phyloP scores from a whole-genome alignment of 2,888 invertebrate genomes.

The Dendrolimus houi region DNA sequence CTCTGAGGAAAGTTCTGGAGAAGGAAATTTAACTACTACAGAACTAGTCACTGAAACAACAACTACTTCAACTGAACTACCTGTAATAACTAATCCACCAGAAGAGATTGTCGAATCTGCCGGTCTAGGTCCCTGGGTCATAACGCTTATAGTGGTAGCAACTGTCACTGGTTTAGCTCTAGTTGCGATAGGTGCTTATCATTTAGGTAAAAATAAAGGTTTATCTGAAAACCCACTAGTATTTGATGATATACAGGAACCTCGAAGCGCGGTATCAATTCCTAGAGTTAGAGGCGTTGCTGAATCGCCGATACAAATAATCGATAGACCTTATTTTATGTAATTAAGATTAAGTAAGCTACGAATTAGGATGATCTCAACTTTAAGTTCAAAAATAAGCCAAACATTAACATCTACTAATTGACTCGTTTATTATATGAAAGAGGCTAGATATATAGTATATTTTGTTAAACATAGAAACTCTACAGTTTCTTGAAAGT shows the following conservation, averaged over 20 bases:
- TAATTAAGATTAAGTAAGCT: neutral
- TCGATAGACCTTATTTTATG: neutral
- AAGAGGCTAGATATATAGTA: too few relatives aligned
- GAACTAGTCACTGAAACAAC: neutral
- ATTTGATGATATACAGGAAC: conserved; percentile 14
- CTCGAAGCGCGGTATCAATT: conserved; percentile 16
- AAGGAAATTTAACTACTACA: neutral
- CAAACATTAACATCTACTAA: too few relatives aligned
- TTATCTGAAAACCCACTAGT: conserved; percentile 3
- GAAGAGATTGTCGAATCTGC: neutral
- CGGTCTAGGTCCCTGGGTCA: conserved; percentile 15
- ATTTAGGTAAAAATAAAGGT: conserved; percentile 17
- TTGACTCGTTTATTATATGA: too few relatives aligned
- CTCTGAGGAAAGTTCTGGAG: neutral
- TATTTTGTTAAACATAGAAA: too few relatives aligned
- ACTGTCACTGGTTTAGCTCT: conserved; percentile 14
- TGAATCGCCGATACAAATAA: conserved; percentile 1
- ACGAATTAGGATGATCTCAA: too few relatives aligned
- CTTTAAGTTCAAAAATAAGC: too few relatives aligned
- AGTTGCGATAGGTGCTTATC: conserved; percentile 21
- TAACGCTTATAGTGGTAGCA: conserved; percentile 21
- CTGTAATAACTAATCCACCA: neutral
- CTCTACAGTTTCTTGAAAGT: too few relatives aligned
- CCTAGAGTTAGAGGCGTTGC: conserved; percentile 9
- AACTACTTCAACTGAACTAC: neutral